phyloP scores from a whole-genome alignment of 2,797 vertebrate species.

The Atherinosoma microstoma region DNA sequence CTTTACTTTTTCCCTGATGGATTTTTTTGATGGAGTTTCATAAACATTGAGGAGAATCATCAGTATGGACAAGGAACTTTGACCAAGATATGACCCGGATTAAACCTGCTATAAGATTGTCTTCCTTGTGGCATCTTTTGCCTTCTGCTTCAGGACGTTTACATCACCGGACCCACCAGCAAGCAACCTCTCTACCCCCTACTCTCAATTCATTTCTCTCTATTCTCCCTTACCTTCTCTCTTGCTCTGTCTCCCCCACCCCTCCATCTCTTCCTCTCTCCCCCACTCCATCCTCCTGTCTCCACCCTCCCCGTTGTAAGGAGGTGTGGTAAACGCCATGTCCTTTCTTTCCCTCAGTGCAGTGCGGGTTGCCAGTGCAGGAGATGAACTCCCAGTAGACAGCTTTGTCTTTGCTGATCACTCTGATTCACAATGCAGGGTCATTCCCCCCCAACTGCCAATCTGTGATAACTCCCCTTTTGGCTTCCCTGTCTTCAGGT shows the following conservation, averaged over 20 bases:
- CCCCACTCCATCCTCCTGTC: constrained; percentile 3
- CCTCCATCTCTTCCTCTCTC: background rate
- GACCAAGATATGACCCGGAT: background rate
- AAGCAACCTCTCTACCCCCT: constrained; percentile 18
- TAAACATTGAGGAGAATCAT: constrained; percentile 10
- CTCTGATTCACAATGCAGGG: constrained; percentile 82
- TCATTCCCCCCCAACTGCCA: constrained; percentile 84
- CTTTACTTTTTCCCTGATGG: background rate
- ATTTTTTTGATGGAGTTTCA: constrained; percentile 3
- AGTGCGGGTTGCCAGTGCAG: constrained; percentile 91
- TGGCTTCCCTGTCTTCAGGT: constrained; percentile 88
- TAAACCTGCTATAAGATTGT: constrained; percentile 22
- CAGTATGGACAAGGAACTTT: constrained; percentile 20
- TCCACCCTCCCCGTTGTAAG: constrained; percentile 47
- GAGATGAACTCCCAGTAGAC: constrained; percentile 83
- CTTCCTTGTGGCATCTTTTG: background rate
- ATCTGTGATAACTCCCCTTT: constrained; percentile 87
- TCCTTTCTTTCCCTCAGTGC: constrained; percentile 92
- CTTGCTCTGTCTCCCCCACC: constrained; percentile 16
- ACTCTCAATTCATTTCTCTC: constrained; percentile 1
- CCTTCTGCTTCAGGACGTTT: constrained; percentile 22
- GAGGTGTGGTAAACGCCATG: constrained; percentile 85
- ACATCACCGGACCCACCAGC: constrained; percentile 14
- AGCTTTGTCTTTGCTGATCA: constrained; percentile 82
- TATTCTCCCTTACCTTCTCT: constrained; percentile 3